Percentiles rank a stretch among this genome's conserved stretches.
Conservation (phyloP, 2,888 invertebrate species). For the Cenopis cana region DNA sequence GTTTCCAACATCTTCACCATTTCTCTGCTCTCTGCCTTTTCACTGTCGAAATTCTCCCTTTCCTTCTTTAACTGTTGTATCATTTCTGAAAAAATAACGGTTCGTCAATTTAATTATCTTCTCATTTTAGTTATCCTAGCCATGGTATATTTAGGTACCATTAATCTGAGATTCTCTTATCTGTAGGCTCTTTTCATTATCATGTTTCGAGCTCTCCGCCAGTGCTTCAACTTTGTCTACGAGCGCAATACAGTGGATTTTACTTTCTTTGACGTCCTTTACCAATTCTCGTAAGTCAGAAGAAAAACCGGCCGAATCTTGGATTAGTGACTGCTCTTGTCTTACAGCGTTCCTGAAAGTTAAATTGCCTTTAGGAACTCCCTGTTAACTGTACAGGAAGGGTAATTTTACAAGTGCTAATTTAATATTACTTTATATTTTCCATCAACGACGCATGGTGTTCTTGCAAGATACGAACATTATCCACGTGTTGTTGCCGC, state of each 20-base stretch:
- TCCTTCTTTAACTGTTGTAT: conserved; percentile 83
- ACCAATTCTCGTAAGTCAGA: conserved; percentile 79
- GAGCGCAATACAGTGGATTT: conserved; percentile 73
- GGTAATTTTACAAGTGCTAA: neutral
- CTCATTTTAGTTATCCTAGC: neutral
- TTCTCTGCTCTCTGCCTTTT: conserved; percentile 82
- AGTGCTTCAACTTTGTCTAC: conserved; percentile 78
- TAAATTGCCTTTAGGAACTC: neutral
- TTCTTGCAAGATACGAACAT: conserved; percentile 73
- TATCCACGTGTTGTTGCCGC: conserved; percentile 78
- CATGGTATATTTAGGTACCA: conserved; percentile 64
- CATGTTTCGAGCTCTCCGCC: conserved; percentile 71
- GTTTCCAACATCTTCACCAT: conserved; percentile 83
- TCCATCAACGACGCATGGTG: conserved; percentile 84
- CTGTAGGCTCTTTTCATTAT: conserved; percentile 79
- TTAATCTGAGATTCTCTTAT: conserved; percentile 84
- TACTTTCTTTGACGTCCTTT: conserved; percentile 77
- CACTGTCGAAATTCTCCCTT: conserved; percentile 82
- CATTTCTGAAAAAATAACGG: conserved; percentile 78
- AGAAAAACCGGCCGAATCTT: conserved; percentile 80
- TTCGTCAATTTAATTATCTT: neutral
- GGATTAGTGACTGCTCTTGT: conserved; percentile 79
- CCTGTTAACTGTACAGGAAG: neutral
- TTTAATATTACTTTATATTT: conserved; percentile 78
- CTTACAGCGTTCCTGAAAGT: conserved; percentile 78